Conservation (phyloP, 2,888 invertebrate species). For the Lampropteryx suffumata region DNA sequence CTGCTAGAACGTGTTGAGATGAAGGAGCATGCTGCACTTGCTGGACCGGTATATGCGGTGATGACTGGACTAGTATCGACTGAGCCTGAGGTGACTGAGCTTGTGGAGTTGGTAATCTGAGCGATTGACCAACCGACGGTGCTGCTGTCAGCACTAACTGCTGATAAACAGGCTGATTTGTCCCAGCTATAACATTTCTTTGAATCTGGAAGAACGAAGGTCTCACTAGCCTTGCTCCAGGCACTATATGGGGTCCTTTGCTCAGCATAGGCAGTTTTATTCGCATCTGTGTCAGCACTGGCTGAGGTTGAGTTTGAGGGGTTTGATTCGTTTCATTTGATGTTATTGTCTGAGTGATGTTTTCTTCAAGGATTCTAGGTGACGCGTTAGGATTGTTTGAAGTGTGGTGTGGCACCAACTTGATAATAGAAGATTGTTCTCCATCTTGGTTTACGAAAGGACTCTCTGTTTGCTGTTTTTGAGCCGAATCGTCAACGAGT, state of each 20-base stretch:
- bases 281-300: constrained; percentile 79
- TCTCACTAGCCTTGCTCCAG: constrained; percentile 81
- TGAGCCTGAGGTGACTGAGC: constrained; percentile 52
- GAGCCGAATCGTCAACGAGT: constrained; percentile 63
- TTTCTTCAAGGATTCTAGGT: constrained; percentile 61
- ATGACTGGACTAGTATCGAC: constrained; percentile 17
- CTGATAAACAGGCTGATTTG: constrained; percentile 79
- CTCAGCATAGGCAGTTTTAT: constrained; percentile 79
- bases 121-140: constrained; percentile 70
- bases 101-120: constrained; percentile 63
- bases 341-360: constrained; percentile 47
- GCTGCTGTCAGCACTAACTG: constrained; percentile 77
- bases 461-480: constrained; percentile 62
- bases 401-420: constrained; percentile 68
- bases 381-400: constrained; percentile 47
- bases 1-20: constrained; percentile 11
- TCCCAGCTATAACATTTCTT: constrained; percentile 82
- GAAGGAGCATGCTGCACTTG: constrained; percentile 23
- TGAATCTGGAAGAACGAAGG: constrained; percentile 84
- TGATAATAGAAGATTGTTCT: constrained; percentile 69
- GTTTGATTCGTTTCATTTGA: constrained; percentile 56
- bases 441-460: constrained; percentile 59
- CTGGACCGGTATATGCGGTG: constrained; percentile 23
- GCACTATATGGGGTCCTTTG: constrained; percentile 80
- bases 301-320: constrained; percentile 61